phyloP scores from a whole-genome alignment of 2,797 vertebrate species.

The Chrysolophus pictus region DNA sequence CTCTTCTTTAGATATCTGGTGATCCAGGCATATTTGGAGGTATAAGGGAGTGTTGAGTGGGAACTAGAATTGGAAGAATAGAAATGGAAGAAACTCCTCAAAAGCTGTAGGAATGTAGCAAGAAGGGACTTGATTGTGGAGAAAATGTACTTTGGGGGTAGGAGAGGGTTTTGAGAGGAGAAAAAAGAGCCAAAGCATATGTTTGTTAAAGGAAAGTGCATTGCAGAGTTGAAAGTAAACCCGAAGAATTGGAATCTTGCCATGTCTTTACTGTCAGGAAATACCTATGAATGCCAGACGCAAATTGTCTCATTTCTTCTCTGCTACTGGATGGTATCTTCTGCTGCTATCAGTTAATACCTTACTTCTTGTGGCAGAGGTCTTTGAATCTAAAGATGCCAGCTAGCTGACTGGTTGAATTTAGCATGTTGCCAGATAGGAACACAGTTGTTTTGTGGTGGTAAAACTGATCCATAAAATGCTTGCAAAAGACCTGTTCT shows the following conservation, averaged over 20 bases:
- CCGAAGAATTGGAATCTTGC: background rate
- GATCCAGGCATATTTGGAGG: background rate
- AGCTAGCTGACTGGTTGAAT: constrained; percentile 26
- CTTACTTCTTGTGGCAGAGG: constrained; percentile 19
- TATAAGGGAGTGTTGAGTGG: background rate
- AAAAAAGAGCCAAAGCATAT: accelerated
- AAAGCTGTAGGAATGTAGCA: background rate
- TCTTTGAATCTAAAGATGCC: constrained; percentile 17
- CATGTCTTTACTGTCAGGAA: constrained; percentile 31
- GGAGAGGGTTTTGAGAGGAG: background rate
- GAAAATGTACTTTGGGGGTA: background rate
- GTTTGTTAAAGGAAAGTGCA: background rate
- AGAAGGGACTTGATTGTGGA: background rate
- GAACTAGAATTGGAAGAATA: background rate
- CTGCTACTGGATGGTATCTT: background rate
- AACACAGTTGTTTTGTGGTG: background rate
- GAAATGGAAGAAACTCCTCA: background rate
- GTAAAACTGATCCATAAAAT: background rate
- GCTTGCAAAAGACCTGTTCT: background rate
- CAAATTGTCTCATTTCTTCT: background rate
- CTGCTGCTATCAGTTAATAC: constrained; percentile 3
- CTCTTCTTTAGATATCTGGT: background rate
- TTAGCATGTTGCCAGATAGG: background rate
- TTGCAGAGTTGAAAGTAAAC: background rate
- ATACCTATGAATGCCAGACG: constrained; percentile 4